phyloP scores from a whole-genome alignment of 2,888 invertebrate genomes.

The Hydraecia micacea region DNA sequence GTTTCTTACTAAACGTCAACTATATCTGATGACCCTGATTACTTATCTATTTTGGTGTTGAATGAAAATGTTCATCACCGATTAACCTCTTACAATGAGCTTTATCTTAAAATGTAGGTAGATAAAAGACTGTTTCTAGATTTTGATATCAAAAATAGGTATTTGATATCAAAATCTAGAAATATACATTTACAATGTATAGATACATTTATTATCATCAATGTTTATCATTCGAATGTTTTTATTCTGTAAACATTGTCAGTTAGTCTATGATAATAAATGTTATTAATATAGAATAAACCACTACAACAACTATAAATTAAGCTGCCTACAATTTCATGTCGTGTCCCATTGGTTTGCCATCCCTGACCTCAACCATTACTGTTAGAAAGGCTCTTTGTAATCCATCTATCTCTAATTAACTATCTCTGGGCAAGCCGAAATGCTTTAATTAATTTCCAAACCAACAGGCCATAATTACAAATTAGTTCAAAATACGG shows the following conservation, averaged over 20 bases:
- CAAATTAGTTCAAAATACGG: constrained; percentile 15
- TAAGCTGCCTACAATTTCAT: background rate
- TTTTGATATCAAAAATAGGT: too few species aligned
- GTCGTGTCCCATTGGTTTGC: constrained; percentile 8
- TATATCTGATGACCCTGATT: too few species aligned
- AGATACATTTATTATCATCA: background rate
- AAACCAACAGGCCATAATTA: constrained; percentile 32
- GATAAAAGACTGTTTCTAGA: background rate
- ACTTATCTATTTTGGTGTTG: too few species aligned
- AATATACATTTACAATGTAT: background rate
- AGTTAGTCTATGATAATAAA: background rate
- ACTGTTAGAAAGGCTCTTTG: constrained; percentile 51
- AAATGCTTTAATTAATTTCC: constrained; percentile 47
- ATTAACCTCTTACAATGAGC: too few species aligned
- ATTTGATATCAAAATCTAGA: too few species aligned
- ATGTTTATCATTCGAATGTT: background rate
- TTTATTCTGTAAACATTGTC: background rate
- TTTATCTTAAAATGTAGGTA: too few species aligned
- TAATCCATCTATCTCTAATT: constrained; percentile 46
- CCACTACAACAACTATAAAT: background rate
- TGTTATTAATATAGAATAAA: background rate
- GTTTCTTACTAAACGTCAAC: too few species aligned
- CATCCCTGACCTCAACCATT: constrained; percentile 32
- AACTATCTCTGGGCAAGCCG: constrained; percentile 32
- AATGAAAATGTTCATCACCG: too few species aligned